Evolutionary conservation across 1,140 invertebrate species (phyloP).

Genomic region (Aplysia californica): DNA sequence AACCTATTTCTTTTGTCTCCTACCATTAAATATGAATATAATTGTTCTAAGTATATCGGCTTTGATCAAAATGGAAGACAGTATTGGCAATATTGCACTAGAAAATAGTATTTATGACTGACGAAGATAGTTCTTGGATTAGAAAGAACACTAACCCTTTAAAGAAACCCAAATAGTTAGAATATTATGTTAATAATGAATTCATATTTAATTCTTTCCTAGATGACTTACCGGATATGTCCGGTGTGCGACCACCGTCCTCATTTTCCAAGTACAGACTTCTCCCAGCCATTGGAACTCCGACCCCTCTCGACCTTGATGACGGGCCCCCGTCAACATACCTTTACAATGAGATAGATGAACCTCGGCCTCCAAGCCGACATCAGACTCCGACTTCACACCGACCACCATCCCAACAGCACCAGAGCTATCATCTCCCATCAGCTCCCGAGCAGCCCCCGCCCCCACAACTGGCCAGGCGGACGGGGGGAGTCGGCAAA

Average conservation of each 20-base stretch:
- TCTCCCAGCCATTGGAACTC: slow-evolving; percentile 18
- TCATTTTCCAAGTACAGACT: slow-evolving; percentile 22
- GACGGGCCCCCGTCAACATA: background rate
- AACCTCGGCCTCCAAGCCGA: background rate
- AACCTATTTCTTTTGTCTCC: no score
- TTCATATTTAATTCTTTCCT: background rate
- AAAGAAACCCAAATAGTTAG: background rate
- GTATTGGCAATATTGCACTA: no score
- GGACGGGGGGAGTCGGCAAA: background rate
- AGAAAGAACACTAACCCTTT: background rate
- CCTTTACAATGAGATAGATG: background rate
- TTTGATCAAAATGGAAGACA: no score
- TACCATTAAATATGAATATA: background rate
- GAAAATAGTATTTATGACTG: background rate
- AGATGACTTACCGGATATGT: background rate
- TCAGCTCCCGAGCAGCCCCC: background rate
- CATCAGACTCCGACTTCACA: background rate
- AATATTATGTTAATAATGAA: background rate
- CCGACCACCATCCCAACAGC: background rate
- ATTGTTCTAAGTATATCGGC: no score
- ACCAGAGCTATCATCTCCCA: no score
- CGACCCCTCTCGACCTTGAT: background rate
- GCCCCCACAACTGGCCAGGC: no score
- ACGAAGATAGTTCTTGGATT: no score
- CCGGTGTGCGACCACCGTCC: background rate